Evolutionary conservation across 2,113 vertebrate species (phyloP).

Genomic region (Poeciliopsis retropinna): DNA sequence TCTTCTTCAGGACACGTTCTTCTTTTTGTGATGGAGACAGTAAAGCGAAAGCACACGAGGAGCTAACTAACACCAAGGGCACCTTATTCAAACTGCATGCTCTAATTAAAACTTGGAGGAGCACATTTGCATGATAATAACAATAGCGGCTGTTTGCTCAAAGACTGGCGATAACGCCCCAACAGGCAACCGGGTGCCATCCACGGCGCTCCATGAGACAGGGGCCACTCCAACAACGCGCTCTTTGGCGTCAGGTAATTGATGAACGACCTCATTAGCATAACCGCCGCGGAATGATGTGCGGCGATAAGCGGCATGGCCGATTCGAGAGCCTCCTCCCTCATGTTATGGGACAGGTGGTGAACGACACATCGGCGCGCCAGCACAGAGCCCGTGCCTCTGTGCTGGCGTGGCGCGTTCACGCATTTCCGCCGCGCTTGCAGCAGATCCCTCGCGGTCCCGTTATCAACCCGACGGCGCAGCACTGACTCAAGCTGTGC

Average conservation of each 20-base stretch:
- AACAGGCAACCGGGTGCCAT: slow-evolving; percentile 16
- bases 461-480: slow-evolving; percentile 24
- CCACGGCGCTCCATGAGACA: slow-evolving; percentile 21
- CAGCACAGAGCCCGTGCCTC: too few relatives aligned
- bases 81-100: slow-evolving; percentile 35
- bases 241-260: slow-evolving; percentile 36
- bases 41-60: slow-evolving; percentile 14
- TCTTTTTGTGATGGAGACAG: neutral
- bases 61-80: slow-evolving; percentile 42
- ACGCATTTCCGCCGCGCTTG: slow-evolving; percentile 55
- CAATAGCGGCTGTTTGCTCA: slow-evolving; percentile 22
- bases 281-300: slow-evolving; percentile 38
- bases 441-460: slow-evolving; percentile 32
- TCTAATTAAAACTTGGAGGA: slow-evolving; percentile 40
- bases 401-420: slow-evolving; percentile 48
- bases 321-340: slow-evolving; percentile 32
- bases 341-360: slow-evolving; percentile 24
- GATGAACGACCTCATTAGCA: slow-evolving; percentile 51
- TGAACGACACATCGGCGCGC: slow-evolving; percentile 54
- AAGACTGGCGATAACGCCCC: slow-evolving; percentile 31
- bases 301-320: slow-evolving; percentile 27
- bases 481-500: neutral
- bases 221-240: slow-evolving; percentile 27
- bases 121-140: slow-evolving; percentile 59
- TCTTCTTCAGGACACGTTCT: neutral